These are phyloP conservation scores for Ornithoptera alexandrae DNA, from an alignment of 2,888 invertebrate genomes.

Conservation along the genomic window DNA sequence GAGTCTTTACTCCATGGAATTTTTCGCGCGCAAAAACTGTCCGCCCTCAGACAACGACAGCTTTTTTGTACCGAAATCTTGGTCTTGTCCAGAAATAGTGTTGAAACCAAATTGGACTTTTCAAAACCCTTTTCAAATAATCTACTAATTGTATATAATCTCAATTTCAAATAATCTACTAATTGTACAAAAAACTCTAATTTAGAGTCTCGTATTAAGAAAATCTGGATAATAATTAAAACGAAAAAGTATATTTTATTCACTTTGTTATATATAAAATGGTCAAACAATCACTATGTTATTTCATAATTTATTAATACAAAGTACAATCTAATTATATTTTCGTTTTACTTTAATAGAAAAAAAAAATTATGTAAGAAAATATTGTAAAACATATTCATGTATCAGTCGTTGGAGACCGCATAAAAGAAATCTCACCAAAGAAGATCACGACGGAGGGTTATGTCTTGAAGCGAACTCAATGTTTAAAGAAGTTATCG, in stretches of 20 bases:
- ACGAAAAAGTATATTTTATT: neutral
- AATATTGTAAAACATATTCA: too few relatives aligned
- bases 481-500: too few relatives aligned
- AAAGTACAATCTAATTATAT: neutral
- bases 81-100: conserved; percentile 70
- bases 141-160: conserved; percentile 35
- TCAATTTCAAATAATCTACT: conserved; percentile 5
- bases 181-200: neutral
- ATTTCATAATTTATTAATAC: neutral
- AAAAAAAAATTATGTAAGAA: neutral
- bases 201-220: neutral
- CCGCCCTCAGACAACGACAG: conserved; percentile 72
- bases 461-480: too few relatives aligned
- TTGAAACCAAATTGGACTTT: conserved; percentile 71
- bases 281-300: neutral
- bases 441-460: too few relatives aligned
- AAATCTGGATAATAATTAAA: neutral
- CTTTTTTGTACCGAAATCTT: conserved; percentile 71
- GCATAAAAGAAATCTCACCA: too few relatives aligned
- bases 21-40: conserved; percentile 89
- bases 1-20: conserved; percentile 92
- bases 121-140: conserved; percentile 59
- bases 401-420: too few relatives aligned
- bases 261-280: neutral
- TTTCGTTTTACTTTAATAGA: neutral